Base-by-base conservation (phyloP, 2,113 vertebrate genomes). In the Sinocyclocheilus maitianheensis region DNA sequence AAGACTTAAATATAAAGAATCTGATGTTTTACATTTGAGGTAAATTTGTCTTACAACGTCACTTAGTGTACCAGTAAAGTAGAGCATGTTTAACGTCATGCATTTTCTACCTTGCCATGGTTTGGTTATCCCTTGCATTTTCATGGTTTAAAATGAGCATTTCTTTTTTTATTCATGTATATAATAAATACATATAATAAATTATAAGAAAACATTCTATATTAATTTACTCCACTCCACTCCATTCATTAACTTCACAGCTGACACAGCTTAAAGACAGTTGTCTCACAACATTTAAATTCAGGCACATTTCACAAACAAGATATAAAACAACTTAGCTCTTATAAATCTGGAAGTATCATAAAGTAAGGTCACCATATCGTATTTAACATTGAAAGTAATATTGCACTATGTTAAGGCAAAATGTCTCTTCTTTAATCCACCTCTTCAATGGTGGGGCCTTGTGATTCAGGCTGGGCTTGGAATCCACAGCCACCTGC, bases 381-480 rank as follows among this genome's bases (percentile, higher is more conserved):
- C 10, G 40, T 22, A 5, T 18, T 55, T 14, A 62, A 14, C 14
- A 40, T 3, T 43, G 0, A 62, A 77, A 6, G 8, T 22, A 78
- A 46, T 24, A 26, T 24, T 24, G 34, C 58, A 46, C 37, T 43
- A 46, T 26, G 12, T 30, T 79, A 62, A 40, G 18, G 37, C 12
- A 63, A 0, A 10, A 6, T 8, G 16, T 8, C 24, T 18, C 20
- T 6, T 51, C 40, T 89, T 92, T 88, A 94, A 81, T 93, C 93
- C 43, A 94, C 91, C 84, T 94, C 92, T 20, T 93, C 92, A 53
- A 92, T 92, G 65, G 91, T 94, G 67, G 92, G 92, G 20, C 93
- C 92, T 63, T 92, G 85, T 0, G 91, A 85, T 72, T 82, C 77
- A 55, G 86, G 81, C 75, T 87, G 90, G 12, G 86, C 76, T 63